Percentiles rank a stretch among this genome's conserved stretches.
Evolutionary conservation across 37 sponge, comb jelly and placozoan species (phyloP).

Genomic region (Tethya wilhelma): DNA sequence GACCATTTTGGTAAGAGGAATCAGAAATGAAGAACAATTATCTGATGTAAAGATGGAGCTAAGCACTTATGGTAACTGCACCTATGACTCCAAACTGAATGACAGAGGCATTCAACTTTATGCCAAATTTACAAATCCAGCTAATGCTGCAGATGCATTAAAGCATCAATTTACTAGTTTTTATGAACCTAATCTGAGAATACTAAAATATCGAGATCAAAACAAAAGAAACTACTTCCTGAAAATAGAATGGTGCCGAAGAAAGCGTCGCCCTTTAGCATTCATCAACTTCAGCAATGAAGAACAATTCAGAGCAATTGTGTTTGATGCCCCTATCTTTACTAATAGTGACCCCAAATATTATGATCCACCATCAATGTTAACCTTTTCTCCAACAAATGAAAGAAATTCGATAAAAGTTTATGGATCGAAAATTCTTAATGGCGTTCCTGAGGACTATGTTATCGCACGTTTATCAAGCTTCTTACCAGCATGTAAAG

Average conservation of each 20-base stretch:
- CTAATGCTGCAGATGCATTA: slow-evolving; percentile 27
- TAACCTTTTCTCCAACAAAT: not conserved
- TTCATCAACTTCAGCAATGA: slow-evolving; percentile 42
- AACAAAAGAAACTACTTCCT: slow-evolving; percentile 7
- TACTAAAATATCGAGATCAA: not conserved
- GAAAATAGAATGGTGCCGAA: slow-evolving; percentile 56
- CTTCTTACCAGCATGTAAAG: too few species aligned
- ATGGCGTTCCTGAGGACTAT: not conserved
- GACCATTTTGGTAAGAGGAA: slow-evolving; percentile 36
- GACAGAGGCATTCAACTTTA: not conserved
- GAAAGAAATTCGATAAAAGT: not conserved
- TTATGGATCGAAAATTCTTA: not conserved
- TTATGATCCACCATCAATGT: not conserved
- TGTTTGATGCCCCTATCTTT: not conserved
- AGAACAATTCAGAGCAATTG: too few species aligned
- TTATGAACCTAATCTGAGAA: not conserved
- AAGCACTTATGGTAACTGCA: slow-evolving; percentile 14
- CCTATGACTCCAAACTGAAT: not conserved
- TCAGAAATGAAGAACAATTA: not conserved
- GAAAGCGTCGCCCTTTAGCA: slow-evolving; percentile 40
- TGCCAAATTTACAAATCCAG: slow-evolving; percentile 46
- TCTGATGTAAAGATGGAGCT: not conserved
- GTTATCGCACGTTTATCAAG: slow-evolving; percentile 1
- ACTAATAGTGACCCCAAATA: not conserved
- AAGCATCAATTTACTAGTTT: not conserved